phyloP scores from a whole-genome alignment of 2,888 invertebrate species.

The Catonia carolina region DNA sequence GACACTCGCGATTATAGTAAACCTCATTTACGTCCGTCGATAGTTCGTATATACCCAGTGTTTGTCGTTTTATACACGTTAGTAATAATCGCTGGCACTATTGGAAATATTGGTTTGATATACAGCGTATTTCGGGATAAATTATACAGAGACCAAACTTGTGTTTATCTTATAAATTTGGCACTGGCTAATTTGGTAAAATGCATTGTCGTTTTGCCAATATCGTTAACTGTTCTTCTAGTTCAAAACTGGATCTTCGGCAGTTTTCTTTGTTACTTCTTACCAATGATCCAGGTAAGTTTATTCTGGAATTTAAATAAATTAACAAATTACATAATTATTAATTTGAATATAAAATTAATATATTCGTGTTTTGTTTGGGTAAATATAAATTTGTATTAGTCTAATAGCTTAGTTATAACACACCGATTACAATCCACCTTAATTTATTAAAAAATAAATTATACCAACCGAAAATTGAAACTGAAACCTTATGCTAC shows the following conservation, averaged over 20 bases:
- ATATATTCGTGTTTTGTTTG: too few species aligned
- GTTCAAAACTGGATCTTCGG: slow-evolving; percentile 68
- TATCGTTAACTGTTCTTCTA: slow-evolving; percentile 58
- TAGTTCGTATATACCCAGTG: slow-evolving; percentile 51
- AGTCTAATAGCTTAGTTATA: too few species aligned
- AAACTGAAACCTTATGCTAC: too few species aligned
- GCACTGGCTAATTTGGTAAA: slow-evolving; percentile 60
- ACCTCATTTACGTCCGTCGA: slow-evolving; percentile 53
- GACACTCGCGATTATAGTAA: slow-evolving; percentile 49
- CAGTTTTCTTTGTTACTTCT: slow-evolving; percentile 60
- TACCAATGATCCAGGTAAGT: slow-evolving; percentile 66
- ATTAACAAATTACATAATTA: too few species aligned
- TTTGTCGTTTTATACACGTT: slow-evolving; percentile 56
- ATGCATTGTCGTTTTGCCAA: slow-evolving; percentile 59
- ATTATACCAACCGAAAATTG: too few species aligned
- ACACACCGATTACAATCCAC: too few species aligned
- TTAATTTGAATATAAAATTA: too few species aligned
- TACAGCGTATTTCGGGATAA: slow-evolving; percentile 48
- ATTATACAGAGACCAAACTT: slow-evolving; percentile 56
- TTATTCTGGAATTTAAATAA: background rate
- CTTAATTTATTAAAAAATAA: too few species aligned
- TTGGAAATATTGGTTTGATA: slow-evolving; percentile 54
- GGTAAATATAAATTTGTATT: too few species aligned
- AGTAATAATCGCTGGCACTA: slow-evolving; percentile 50
- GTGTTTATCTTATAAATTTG: slow-evolving; percentile 59